These are phyloP conservation scores for Drosophila fuyamai DNA, from an alignment of 1,140 invertebrate species.

Conservation along the genomic window DNA sequence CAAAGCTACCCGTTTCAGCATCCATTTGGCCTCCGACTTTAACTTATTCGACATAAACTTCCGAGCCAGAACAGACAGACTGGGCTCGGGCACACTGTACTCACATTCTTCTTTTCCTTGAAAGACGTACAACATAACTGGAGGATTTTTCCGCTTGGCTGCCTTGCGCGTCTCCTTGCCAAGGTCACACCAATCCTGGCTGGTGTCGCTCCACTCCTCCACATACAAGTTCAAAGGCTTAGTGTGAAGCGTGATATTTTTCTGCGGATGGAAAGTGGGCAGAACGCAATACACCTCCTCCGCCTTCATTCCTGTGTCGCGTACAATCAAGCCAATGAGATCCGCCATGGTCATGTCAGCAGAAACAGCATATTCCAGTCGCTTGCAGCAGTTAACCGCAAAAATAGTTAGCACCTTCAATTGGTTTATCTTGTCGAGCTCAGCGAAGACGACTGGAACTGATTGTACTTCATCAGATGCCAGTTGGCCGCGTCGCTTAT, in stretches of 20 bases:
- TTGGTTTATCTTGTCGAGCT: slow-evolving; percentile 85
- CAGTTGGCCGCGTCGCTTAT: slow-evolving; percentile 86
- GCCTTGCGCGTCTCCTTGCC: slow-evolving; percentile 13
- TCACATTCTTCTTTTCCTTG: neutral
- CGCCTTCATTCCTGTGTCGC: slow-evolving; percentile 32
- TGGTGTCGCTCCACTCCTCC: slow-evolving; percentile 60
- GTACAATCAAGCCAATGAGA: slow-evolving; percentile 21
- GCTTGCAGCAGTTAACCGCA: slow-evolving; percentile 86
- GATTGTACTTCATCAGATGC: slow-evolving; percentile 82
- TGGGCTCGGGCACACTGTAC: slow-evolving; percentile 12
- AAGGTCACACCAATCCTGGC: neutral
- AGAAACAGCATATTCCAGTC: slow-evolving; percentile 87
- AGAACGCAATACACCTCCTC: slow-evolving; percentile 31
- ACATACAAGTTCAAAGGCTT: slow-evolving; percentile 66
- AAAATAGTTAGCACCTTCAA: slow-evolving; percentile 88
- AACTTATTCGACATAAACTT: slow-evolving; percentile 1
- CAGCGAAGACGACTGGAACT: slow-evolving; percentile 84
- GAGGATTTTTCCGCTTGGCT: slow-evolving; percentile 26
- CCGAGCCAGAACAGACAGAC: slow-evolving; percentile 16
- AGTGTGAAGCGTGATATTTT: slow-evolving; percentile 13
- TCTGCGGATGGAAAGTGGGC: slow-evolving; percentile 62
- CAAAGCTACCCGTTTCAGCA: slow-evolving; percentile 20
- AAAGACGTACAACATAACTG: slow-evolving; percentile 66
- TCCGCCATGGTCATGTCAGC: slow-evolving; percentile 78
- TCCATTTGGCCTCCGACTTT: slow-evolving; percentile 21